These are phyloP conservation scores for Spermophilus dauricus DNA, from an alignment of 2,113 vertebrate species.

Conservation along the genomic window DNA sequence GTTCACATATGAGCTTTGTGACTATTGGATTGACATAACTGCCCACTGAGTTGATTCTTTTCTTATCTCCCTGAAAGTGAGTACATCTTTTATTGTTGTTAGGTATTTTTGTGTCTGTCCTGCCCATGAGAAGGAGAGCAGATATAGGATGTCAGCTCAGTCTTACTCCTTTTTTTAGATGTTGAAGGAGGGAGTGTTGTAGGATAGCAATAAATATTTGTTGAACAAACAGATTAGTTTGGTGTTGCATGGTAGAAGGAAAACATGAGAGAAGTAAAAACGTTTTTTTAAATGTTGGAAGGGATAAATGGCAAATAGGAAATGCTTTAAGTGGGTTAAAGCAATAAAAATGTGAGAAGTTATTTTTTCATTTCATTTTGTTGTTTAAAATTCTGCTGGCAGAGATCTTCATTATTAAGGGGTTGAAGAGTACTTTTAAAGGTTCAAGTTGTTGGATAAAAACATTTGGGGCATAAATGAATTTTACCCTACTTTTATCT, in stretches of 20 bases:
- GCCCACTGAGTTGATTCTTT: neutral
- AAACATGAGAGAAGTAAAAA: neutral
- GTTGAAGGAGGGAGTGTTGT: neutral
- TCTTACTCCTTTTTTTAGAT: neutral
- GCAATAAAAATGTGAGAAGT: neutral
- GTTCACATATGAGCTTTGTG: neutral
- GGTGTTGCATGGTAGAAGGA: neutral
- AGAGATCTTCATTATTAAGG: neutral
- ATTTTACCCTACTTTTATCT: neutral
- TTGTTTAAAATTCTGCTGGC: neutral
- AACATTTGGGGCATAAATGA: neutral
- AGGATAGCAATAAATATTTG: neutral
- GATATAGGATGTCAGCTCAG: neutral
- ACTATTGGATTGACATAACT: neutral
- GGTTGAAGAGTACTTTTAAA: neutral
- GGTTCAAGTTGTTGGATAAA: neutral
- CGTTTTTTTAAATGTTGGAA: neutral
- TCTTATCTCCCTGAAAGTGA: neutral
- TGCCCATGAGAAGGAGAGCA: neutral
- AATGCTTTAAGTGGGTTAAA: neutral
- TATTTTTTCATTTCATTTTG: neutral
- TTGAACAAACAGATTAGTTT: neutral
- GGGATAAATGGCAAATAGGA: neutral
- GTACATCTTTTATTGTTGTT: neutral
- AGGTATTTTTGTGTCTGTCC: neutral